Conservation (phyloP, 1,140 invertebrate species). For the Frieseomelitta varia region DNA sequence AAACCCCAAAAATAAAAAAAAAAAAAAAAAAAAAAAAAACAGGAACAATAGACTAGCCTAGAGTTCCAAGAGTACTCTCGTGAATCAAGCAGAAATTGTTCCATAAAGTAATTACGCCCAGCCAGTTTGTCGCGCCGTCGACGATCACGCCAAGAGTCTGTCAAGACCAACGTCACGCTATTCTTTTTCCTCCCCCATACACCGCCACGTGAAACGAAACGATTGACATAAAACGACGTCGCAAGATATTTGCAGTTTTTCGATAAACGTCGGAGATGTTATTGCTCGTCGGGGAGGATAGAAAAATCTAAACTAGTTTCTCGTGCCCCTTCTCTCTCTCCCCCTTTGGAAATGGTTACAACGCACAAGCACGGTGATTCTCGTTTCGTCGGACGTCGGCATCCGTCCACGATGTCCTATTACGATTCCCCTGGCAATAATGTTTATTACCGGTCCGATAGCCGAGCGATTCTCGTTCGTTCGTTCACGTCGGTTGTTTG, state of each 20-base stretch:
- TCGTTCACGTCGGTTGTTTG: constrained; percentile 23
- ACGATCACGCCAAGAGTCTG: background rate
- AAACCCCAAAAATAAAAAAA: too few species aligned
- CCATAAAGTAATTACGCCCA: constrained; percentile 15
- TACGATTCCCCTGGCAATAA: constrained; percentile 13
- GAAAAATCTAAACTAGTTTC: constrained; percentile 27
- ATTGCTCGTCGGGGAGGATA: constrained; percentile 41
- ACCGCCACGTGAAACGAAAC: constrained; percentile 68
- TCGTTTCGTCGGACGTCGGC: background rate
- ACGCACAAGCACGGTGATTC: background rate
- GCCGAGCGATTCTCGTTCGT: background rate
- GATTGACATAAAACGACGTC: constrained; percentile 74
- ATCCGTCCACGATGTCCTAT: constrained; percentile 3
- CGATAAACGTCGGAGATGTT: constrained; percentile 68
- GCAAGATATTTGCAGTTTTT: constrained; percentile 78
- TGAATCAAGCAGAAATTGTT: background rate
- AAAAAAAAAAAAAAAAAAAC: background rate
- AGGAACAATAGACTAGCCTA: background rate
- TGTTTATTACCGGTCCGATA: constrained; percentile 51
- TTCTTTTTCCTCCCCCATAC: background rate
- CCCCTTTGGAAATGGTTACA: too few species aligned
- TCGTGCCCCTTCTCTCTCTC: constrained; percentile 15
- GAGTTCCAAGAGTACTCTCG: background rate
- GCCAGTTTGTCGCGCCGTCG: background rate
- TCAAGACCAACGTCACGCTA: background rate